Conservation (phyloP, 2,113 vertebrate genomes). For the Crocuta crocuta region DNA sequence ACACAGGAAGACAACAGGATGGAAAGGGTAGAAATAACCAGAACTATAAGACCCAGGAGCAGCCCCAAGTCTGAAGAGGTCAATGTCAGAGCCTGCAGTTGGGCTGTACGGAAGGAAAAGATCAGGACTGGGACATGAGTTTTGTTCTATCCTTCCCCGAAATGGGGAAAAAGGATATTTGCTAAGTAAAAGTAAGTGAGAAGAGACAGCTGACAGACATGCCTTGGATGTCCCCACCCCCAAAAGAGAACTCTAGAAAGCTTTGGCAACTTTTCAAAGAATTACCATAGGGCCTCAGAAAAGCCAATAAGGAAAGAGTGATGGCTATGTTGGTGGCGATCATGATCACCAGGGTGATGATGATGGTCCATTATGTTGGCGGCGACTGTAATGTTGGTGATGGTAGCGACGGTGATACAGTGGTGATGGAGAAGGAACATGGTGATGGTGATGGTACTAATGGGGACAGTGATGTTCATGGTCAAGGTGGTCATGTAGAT, state of each 20-base stretch:
- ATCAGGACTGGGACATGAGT: background rate
- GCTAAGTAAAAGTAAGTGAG: background rate
- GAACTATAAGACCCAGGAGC: background rate
- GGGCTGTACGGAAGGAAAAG: background rate
- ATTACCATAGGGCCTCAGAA: background rate
- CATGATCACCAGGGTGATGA: background rate
- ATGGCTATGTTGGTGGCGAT: background rate
- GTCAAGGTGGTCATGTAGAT: background rate
- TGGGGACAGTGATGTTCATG: background rate
- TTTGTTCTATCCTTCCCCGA: slow-evolving; percentile 21
- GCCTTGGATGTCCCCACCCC: background rate
- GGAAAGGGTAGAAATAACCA: background rate
- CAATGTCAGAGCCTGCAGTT: background rate
- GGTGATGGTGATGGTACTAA: background rate
- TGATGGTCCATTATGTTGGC: background rate
- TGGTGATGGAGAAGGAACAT: background rate
- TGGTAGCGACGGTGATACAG: background rate
- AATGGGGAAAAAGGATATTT: background rate
- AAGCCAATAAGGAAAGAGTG: background rate
- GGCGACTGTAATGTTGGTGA: background rate
- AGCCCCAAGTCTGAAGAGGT: background rate
- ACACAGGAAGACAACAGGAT: background rate
- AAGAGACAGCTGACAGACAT: background rate
- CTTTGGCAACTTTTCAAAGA: background rate
- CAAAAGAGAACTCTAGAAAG: background rate